Conservation (phyloP, 1,140 invertebrate species). For the Orius laevigatus region DNA sequence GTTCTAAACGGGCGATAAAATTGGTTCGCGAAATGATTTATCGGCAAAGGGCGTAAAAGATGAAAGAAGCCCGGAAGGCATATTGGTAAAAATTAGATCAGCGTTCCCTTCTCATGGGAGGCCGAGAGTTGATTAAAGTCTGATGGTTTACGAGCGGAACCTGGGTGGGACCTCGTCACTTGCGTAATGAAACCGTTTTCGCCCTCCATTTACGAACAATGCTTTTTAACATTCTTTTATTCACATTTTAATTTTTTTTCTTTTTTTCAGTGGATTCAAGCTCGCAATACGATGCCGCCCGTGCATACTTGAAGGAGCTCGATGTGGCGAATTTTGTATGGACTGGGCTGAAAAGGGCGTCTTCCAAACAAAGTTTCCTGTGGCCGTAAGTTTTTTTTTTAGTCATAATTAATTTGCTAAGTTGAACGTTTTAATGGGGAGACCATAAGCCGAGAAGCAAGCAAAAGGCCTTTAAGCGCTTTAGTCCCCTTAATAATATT, state of each 20-base stretch:
- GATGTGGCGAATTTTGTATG: conserved; percentile 53
- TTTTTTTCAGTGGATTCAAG: conserved; percentile 50
- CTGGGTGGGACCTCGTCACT: too few relatives aligned
- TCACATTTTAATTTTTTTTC: too few relatives aligned
- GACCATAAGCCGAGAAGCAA: background rate
- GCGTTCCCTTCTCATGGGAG: too few relatives aligned
- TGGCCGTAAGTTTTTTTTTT: conserved; percentile 47
- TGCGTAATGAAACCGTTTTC: too few relatives aligned
- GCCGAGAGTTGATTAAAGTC: too few relatives aligned
- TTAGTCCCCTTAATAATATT: conserved; percentile 3
- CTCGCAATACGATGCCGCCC: conserved; percentile 51
- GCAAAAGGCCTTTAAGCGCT: too few relatives aligned
- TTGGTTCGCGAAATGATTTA: too few relatives aligned
- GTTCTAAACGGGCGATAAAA: too few relatives aligned
- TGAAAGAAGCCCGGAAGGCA: too few relatives aligned
- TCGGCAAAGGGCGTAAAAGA: too few relatives aligned
- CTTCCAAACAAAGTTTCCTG: conserved; percentile 44
- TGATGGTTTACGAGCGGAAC: too few relatives aligned
- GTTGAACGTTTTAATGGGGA: background rate
- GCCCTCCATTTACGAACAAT: background rate
- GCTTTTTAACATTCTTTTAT: background rate
- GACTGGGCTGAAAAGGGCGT: conserved; percentile 51
- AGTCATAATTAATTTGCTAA: background rate
- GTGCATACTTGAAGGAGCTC: conserved; percentile 53
- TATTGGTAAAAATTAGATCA: too few relatives aligned